A percentile compares a stretch with the other conserved stretches of the same genome.
phyloP scores from a whole-genome alignment of 1,140 invertebrate genomes.

The Hydropsyche tenuis region DNA sequence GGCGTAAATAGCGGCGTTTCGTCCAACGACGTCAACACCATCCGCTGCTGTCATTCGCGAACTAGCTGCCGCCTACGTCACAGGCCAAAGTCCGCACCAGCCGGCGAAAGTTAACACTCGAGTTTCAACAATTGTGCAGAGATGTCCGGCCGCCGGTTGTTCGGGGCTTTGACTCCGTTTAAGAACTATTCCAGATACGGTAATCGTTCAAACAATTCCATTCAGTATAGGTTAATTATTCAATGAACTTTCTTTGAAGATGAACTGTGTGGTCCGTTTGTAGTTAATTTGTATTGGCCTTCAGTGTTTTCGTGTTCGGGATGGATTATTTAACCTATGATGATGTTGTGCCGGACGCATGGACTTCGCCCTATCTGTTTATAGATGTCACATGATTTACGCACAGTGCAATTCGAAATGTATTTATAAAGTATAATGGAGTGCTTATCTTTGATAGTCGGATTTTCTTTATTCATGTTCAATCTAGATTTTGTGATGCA shows the following conservation, averaged over 20 bases:
- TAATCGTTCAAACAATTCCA: no score
- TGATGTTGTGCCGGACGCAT: background rate
- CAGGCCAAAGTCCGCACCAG: conserved; percentile 3
- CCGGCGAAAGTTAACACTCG: background rate
- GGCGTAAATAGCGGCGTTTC: background rate
- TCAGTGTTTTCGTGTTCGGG: no score
- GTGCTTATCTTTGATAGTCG: background rate
- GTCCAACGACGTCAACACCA: no score
- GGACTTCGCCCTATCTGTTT: conserved; percentile 4
- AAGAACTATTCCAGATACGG: no score
- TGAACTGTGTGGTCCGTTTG: no score
- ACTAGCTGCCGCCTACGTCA: background rate
- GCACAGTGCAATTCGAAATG: background rate
- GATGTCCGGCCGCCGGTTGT: conserved; percentile 5
- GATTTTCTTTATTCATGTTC: no score
- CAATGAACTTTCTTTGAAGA: no score
- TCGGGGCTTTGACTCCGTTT: background rate
- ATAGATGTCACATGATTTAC: background rate
- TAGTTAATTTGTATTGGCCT: no score
- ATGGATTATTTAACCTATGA: no score
- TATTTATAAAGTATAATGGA: background rate
- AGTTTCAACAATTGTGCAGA: background rate
- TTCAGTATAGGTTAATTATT: no score
- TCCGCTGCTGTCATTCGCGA: background rate
- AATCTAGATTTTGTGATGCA: no score